Evolutionary conservation across 1,140 invertebrate genomes (phyloP), one percentile per base, ranked within the genome.

Genomic region (Plectrocnemia conspersa): DNA sequence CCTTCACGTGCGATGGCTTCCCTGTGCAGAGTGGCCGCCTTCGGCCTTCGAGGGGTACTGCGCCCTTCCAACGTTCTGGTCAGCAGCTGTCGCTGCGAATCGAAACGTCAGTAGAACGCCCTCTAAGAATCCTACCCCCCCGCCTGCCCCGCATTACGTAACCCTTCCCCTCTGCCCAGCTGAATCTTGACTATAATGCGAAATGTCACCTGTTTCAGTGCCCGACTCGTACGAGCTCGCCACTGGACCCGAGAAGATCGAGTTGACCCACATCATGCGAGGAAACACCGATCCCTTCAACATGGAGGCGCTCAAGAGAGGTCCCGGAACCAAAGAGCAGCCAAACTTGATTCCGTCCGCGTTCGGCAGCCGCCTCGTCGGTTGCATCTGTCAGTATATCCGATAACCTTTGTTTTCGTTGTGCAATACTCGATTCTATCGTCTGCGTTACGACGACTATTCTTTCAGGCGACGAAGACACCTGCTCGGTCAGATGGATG

Each of bases 221-320:
- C 74, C 88, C 24, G 91, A 96, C 71, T 86, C 89, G 10, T 60
- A 96, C 62, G 93, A 97, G 64, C 91, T 93, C 71, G 88, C 93
- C 1, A 96, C 93, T 53, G 95, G 95, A 64, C 64, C 92, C 24
- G 93, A 97, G 69, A 91, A 92, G 71, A 83, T 84, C 64, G 91
- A 97, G 74, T 70, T 97, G 58, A 69, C 96, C 52, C 88, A 91
- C 7, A 77, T 84, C 65, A 74, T 85, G 56, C 83, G 86, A 63
- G 95, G 95, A 61, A 88, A 95, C 70, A 87, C 91, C 63, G 88
- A 97, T 77, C 93, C 93, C 13, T 97, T 91, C 74, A 83, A 90
- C 68, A 81, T 92, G 78, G 85, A 85, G 72, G 81, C 86, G 1
- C 67, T 86, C 61, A 88, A 91, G 74, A 80, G 89, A 64, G 82